phyloP scores from a whole-genome alignment of 2,888 invertebrate genomes.

The Liopterus haemorrhoidalis region DNA sequence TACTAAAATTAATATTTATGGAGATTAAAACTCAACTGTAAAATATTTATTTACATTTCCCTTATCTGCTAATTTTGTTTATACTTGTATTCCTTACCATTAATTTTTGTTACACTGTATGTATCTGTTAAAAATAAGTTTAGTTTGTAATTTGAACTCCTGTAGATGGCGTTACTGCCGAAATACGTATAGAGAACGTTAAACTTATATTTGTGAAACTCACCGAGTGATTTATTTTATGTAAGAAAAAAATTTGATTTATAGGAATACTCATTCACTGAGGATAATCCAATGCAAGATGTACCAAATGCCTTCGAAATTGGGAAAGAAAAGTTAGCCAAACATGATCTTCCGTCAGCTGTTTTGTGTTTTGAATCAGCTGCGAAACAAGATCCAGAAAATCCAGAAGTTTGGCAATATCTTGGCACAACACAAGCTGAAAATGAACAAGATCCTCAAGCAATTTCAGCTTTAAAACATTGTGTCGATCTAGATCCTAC shows the following conservation, averaged over 20 bases:
- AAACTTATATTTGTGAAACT: too few species aligned
- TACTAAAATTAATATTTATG: slow-evolving; percentile 12
- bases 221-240: too few species aligned
- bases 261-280: slow-evolving; percentile 70
- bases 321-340: slow-evolving; percentile 74
- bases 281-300: slow-evolving; percentile 80
- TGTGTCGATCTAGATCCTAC: slow-evolving; percentile 73
- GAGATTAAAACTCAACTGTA: neutral
- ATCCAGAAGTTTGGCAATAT: slow-evolving; percentile 78
- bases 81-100: neutral
- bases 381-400: slow-evolving; percentile 72
- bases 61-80: neutral
- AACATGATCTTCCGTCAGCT: slow-evolving; percentile 91
- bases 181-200: too few species aligned
- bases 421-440: slow-evolving; percentile 92
- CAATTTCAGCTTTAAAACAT: slow-evolving; percentile 85
- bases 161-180: too few species aligned
- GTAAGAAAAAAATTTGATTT: slow-evolving; percentile 22
- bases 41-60: neutral
- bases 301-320: slow-evolving; percentile 74
- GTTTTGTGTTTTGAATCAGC: slow-evolving; percentile 96
- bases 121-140: too few species aligned
- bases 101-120: neutral
- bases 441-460: slow-evolving; percentile 93
- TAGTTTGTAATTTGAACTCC: too few species aligned